Evolutionary conservation across 2,113 vertebrate genomes (phyloP), one percentile per base, ranked within the genome.

Genomic region (Aix galericulata): DNA sequence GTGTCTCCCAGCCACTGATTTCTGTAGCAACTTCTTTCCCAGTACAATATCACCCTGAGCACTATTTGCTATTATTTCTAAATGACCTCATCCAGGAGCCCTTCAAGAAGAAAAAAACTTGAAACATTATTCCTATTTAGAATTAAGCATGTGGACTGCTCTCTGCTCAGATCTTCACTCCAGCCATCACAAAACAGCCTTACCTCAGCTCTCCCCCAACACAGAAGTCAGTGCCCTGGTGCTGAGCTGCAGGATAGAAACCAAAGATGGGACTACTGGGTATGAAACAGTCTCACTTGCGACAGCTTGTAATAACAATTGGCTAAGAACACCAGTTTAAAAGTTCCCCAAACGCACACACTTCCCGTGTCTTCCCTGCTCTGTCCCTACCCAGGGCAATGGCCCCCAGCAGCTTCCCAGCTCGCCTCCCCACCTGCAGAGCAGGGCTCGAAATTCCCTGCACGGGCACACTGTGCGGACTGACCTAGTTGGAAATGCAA

Each of bases 391-490:
- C 10, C 42, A 13, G 2, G 1, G 13, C 46, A 38, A n/a, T 2
- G 7, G 66, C 34, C 34, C 48, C 34, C 1, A 0, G 60, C 63
- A 87, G 53, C 18, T n/a, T n/a, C 34, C 40, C 60, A 21, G 15
- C 53, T 74, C 46, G 7, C 6, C 6, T 3, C 36, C 58, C 32
- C 44, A 25, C 32, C 56, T 38, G 7, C 60, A 56, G 21, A 67
- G 52, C 55, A 12, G 15, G 16, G 29, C 5, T 26, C 25, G 42
- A 52, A 46, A 58, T n/a, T 40, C 26, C 53, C 44, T 46, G 14
- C 0, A 4, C 5, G 2, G n/a, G 21, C 48, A n/a, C 0, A 0
- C 38, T 31, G 9, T 26, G n/a, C 0, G 0, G 34, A 59, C 9
- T 8, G 2, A 77, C n/a, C 31, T 59, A 26, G 12, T 22, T 29